These are phyloP conservation scores for Scaptodrosophila latifasciaeformis DNA, from an alignment of 2,888 invertebrate species.

Conservation along the genomic window DNA sequence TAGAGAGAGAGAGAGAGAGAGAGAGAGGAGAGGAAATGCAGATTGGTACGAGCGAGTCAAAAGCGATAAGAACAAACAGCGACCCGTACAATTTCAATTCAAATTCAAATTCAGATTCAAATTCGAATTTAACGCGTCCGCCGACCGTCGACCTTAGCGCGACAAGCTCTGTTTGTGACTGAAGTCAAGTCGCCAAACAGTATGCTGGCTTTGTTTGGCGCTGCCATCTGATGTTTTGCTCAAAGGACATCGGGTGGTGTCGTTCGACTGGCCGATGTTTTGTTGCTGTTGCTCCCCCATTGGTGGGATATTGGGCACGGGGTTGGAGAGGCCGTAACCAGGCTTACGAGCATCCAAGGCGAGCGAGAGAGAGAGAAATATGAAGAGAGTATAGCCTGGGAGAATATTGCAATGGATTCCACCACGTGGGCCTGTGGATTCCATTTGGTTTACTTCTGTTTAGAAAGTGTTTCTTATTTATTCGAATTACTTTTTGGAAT, in stretches of 20 bases:
- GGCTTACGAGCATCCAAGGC: too few species aligned
- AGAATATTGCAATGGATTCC: constrained; percentile 41
- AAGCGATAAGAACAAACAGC: too few species aligned
- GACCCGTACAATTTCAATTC: too few species aligned
- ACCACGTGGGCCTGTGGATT: constrained; percentile 60
- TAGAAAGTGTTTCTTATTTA: too few species aligned
- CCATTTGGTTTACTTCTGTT: not conserved
- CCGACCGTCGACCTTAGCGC: constrained; percentile 48
- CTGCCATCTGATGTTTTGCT: constrained; percentile 23
- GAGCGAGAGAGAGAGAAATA: constrained; percentile 2
- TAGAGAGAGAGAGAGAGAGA: not conserved
- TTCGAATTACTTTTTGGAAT: too few species aligned
- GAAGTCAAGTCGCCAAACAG: constrained; percentile 42
- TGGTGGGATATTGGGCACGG: constrained; percentile 42
- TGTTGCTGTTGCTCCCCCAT: constrained; percentile 47
- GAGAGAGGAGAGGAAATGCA: too few species aligned
- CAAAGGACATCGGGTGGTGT: not conserved
- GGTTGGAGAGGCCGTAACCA: constrained; percentile 32
- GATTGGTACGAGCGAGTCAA: too few species aligned
- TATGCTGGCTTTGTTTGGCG: constrained; percentile 22
- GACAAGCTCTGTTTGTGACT: constrained; percentile 69
- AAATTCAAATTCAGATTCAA: too few species aligned
- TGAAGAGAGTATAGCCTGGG: not conserved
- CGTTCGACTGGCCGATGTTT: constrained; percentile 28
- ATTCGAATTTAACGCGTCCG: too few species aligned